phyloP scores from a whole-genome alignment of 2,113 vertebrate species.

The Chloebia gouldiae region DNA sequence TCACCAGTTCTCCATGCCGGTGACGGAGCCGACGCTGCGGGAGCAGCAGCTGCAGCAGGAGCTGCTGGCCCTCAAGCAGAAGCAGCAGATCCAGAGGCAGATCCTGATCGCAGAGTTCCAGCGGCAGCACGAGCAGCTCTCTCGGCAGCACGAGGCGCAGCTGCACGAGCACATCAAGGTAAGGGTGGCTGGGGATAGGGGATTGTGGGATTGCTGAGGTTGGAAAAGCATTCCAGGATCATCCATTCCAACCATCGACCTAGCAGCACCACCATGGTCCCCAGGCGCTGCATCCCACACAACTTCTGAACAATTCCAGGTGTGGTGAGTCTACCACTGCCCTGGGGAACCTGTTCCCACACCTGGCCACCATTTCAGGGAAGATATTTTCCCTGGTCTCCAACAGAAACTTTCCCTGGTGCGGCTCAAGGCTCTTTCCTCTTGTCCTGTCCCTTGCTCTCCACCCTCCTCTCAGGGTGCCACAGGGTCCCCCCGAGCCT shows the following conservation, averaged over 20 bases:
- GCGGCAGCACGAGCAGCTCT: constrained; percentile 95
- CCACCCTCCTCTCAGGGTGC: neutral
- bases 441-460: neutral
- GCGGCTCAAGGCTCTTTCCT: rapidly evolving
- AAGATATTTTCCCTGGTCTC: neutral
- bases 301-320: neutral
- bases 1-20: constrained; percentile 85
- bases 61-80: constrained; percentile 93
- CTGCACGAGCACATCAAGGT: constrained; percentile 92
- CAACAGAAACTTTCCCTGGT: rapidly evolving
- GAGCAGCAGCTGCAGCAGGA: constrained; percentile 97
- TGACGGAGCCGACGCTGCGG: constrained; percentile 75
- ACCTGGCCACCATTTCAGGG: neutral
- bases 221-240: neutral
- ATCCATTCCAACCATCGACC: rapidly evolving
- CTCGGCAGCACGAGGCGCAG: constrained; percentile 93
- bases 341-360: too few relatives aligned
- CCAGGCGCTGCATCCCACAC: rapidly evolving
- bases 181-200: rapidly evolving
- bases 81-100: constrained; percentile 97
- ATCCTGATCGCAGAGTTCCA: constrained; percentile 96
- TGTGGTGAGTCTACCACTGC: neutral
- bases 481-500: neutral
- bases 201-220: rapidly evolving
- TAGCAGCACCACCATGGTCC: rapidly evolving